phyloP scores from a whole-genome alignment of 2,888 invertebrate genomes.

The Gasteruption jaculator region DNA sequence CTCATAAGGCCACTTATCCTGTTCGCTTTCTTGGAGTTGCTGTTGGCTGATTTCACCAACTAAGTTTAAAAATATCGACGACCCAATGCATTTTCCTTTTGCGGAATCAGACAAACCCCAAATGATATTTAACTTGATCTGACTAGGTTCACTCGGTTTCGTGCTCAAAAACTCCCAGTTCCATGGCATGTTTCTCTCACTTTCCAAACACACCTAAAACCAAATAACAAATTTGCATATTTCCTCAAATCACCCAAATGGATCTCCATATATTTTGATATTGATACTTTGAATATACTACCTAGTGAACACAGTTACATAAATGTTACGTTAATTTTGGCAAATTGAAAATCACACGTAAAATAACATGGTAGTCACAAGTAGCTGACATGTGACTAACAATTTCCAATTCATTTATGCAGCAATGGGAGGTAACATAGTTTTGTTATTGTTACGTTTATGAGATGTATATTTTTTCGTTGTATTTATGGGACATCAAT shows the following conservation, averaged over 20 bases:
- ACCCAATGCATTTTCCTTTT: slow-evolving; percentile 41
- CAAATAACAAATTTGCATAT: slow-evolving; percentile 4
- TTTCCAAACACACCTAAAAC: slow-evolving; percentile 41
- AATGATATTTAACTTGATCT: slow-evolving; percentile 31
- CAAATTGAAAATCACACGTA: too few species aligned
- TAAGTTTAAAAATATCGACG: slow-evolving; percentile 36
- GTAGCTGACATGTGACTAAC: too few species aligned
- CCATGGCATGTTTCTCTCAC: slow-evolving; percentile 39
- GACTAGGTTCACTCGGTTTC: slow-evolving; percentile 35
- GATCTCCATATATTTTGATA: slow-evolving; percentile 6
- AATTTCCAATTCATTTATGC: too few species aligned
- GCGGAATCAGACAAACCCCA: slow-evolving; percentile 40
- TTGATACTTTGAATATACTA: slow-evolving; percentile 1
- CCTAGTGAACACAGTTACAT: neutral
- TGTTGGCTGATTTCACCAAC: slow-evolving; percentile 38
- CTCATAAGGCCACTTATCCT: slow-evolving; percentile 39
- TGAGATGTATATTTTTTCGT: too few species aligned
- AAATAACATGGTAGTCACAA: too few species aligned
- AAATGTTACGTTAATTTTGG: too few species aligned
- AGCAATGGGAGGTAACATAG: too few species aligned
- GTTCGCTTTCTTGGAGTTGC: slow-evolving; percentile 34
- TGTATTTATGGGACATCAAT: too few species aligned
- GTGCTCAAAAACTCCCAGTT: slow-evolving; percentile 42
- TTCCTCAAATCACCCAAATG: neutral
- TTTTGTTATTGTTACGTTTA: too few species aligned